Conservation (phyloP, 2,113 vertebrate species). For the Phaetusa simplex region DNA sequence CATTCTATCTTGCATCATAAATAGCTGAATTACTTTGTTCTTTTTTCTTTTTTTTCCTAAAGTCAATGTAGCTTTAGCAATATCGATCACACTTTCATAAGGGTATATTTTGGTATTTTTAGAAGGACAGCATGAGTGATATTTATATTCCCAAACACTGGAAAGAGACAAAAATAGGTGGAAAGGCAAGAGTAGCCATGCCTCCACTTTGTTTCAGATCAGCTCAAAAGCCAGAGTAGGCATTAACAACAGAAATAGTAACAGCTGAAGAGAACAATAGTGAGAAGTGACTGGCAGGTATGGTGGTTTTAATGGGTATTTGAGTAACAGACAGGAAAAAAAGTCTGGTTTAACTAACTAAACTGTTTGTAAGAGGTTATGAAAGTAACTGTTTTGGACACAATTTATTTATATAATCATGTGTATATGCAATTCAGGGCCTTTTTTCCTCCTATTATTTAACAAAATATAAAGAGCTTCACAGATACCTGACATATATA, state of each 20-base stretch:
- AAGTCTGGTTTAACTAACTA: neutral
- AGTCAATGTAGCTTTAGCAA: neutral
- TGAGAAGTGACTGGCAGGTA: neutral
- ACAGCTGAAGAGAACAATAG: conserved; percentile 10
- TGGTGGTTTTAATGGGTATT: neutral
- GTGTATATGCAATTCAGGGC: neutral
- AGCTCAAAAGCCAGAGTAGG: conserved; percentile 15
- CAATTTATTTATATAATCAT: neutral
- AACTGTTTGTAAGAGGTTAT: neutral
- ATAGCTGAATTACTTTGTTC: neutral
- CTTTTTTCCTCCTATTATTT: neutral
- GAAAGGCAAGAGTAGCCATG: neutral
- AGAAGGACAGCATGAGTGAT: neutral
- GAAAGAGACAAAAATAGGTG: conserved; percentile 10
- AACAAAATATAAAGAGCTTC: neutral
- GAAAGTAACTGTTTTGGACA: neutral
- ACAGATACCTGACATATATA: neutral
- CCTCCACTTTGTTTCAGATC: neutral
- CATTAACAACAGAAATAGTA: conserved; percentile 34
- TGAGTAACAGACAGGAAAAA: neutral
- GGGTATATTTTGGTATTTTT: neutral
- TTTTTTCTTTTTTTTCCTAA: neutral
- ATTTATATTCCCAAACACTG: neutral
- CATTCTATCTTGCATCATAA: neutral
- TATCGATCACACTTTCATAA: neutral